Base-by-base conservation (phyloP, 2,888 invertebrate genomes). In the Gnatocerus cornutus region DNA sequence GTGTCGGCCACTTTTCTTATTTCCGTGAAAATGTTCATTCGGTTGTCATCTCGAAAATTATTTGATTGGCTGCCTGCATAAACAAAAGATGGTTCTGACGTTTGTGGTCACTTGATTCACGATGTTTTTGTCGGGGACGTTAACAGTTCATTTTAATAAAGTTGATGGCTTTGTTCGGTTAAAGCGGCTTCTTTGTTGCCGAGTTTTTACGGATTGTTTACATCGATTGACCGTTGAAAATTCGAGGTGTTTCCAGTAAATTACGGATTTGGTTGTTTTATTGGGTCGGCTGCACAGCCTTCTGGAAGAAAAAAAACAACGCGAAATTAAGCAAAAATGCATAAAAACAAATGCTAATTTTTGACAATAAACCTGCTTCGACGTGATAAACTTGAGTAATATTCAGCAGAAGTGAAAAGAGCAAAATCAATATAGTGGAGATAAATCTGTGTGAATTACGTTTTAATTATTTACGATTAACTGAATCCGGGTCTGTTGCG, bases 111-210 rank as follows among this genome's bases (percentile, higher is more conserved):
- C 33, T 33, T 33, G 33, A 33, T 33, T 33, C 33, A 33, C 1
- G 7, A n/a, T 33, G 33, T 33, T 33, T 33, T 33, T 33, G 33
- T n/a, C 9, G 9, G 33, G 6, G 33, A 33, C 33, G 33, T 33
- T 33, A 33, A 33, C 33, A 33, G 33, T 33, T n/a, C 33, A 33
- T 33, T 33, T 33, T 33, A 33, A 33, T 33, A n/a, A 33, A 33
- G 7, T 33, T 33, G 33, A 33, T 33, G 33, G 33, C 33, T 33
- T 33, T 33, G 33, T 33, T 33, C 33, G 21, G 33, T 33, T n/a
- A n/a, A n/a, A 7, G 33, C 33, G 33, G 33, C 33, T 33, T 33
- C 33, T 33, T 33, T 33, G 33, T 33, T n/a, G 33, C 33, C 33
- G 33, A 33, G 2, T 33, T 7, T 33, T 33, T 33, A 33, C 33